These are phyloP conservation scores for Barnardius zonarius DNA, from an alignment of 2,113 vertebrate species.

Conservation along the genomic window DNA sequence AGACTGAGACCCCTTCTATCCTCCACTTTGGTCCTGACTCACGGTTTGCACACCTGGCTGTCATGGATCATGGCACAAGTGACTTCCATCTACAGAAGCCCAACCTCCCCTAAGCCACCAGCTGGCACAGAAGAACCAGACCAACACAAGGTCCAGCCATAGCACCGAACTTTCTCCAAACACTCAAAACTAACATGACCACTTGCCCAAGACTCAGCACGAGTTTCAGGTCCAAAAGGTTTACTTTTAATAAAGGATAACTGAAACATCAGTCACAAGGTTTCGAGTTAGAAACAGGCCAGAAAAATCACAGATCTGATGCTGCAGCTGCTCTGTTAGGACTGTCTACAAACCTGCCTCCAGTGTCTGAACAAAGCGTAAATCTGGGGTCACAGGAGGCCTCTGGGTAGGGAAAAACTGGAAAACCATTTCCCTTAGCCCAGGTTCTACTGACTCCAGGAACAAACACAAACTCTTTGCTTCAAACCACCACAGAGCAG, in stretches of 20 bases:
- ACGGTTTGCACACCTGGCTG: neutral
- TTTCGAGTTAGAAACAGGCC: neutral
- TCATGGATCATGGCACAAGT: neutral
- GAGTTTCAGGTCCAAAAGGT: neutral
- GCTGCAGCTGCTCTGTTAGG: neutral
- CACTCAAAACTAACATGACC: neutral
- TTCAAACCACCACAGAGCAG: conserved; percentile 4
- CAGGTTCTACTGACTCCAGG: neutral
- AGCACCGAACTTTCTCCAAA: neutral
- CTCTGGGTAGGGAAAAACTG: neutral
- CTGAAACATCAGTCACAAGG: neutral
- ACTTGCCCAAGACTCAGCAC: neutral
- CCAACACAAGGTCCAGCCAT: neutral
- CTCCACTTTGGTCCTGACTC: fast-evolving
- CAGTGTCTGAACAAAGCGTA: neutral
- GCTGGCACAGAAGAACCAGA: neutral
- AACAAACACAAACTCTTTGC: neutral
- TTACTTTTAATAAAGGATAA: neutral
- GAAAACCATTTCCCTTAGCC: neutral
- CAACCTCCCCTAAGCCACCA: neutral
- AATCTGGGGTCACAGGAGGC: neutral
- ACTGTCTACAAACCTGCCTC: neutral
- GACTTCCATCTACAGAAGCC: neutral
- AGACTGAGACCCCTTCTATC: neutral
- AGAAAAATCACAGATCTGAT: neutral